Evolutionary conservation across 2,888 invertebrate genomes (phyloP), one percentile per base, ranked within the genome.

Genomic region (Aleiodes leptofemur): DNA sequence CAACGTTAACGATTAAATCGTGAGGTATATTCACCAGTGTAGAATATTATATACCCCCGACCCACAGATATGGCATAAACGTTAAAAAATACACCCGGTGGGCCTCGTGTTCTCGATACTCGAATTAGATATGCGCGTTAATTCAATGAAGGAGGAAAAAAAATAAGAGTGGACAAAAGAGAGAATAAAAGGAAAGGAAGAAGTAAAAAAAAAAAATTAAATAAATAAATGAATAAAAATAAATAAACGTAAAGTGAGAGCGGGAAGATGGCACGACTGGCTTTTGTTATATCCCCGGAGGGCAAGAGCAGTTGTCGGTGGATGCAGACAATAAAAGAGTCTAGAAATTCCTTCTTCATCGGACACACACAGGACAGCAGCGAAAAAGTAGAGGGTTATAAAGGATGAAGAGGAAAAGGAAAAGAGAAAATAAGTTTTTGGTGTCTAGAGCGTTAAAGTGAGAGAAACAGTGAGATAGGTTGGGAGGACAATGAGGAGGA

Each of bases 301-400:
- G 51, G 68, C 53, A 53, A 29, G 53, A 69, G 68, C 31, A 69
- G 55, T 53, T 55, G 69, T 69, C 55, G 69, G 55, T 64, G 69
- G 55, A 69, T 69, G 48, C 70, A 70, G 70, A 70, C 70, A 70
- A 70, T 70, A 59, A 70, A 56, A 79, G 79, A 78, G 74, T 74
- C 73, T 70, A 66, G 79, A 79, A 78, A 77, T 78, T 77, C 78
- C 76, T 78, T 73, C 77, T 77, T 76, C 75, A 77, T 76, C 76
- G 79, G 78, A 77, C 74, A 76, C 76, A 76, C 55, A 68, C 53
- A 57, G 75, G 55, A 72, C 71, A 73, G 61, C 6, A 73, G 61
- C 6, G 61, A 31, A 48, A 38, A 48, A 66, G 31, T 11, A 29
- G 23, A 73, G 51, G 74, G 69, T 50, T 51, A 73, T 71, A 68